These are phyloP conservation scores for Platyura marginata DNA, from an alignment of 1,140 invertebrate species.

Conservation along the genomic window DNA sequence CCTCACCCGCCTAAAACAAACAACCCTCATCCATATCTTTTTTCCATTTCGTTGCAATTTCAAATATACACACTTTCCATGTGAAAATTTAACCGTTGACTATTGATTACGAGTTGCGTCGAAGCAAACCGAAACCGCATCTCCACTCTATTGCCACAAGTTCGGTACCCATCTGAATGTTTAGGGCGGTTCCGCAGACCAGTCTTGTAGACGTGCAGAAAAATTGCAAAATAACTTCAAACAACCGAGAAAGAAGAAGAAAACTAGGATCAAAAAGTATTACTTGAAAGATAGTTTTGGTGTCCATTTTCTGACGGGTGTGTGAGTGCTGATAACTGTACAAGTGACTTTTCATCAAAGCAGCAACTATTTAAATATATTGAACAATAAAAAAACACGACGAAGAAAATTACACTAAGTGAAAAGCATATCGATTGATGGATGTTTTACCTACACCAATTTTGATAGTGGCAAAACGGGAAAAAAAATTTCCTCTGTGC, in stretches of 20 bases:
- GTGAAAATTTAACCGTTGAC: not conserved
- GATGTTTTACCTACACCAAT: too few species aligned
- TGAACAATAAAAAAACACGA: not conserved
- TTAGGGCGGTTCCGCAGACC: slow-evolving; percentile 3
- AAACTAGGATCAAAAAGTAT: not conserved
- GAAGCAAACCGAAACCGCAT: not conserved
- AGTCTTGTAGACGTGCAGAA: slow-evolving; percentile 1
- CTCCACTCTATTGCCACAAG: not conserved
- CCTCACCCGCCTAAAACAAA: too few species aligned
- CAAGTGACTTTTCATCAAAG: not conserved
- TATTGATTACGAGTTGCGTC: not conserved
- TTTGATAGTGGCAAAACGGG: too few species aligned
- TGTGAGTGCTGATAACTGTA: not conserved
- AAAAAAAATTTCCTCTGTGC: too few species aligned
- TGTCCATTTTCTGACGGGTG: not conserved
- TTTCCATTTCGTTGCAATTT: too few species aligned
- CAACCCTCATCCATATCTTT: too few species aligned
- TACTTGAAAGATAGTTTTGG: not conserved
- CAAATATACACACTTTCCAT: too few species aligned
- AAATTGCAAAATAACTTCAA: not conserved
- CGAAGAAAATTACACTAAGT: too few species aligned
- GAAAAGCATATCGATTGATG: too few species aligned
- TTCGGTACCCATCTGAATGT: not conserved
- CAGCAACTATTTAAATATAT: not conserved
- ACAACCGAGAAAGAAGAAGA: not conserved